Base-by-base conservation (phyloP, 2,888 invertebrate genomes). In the Hoplodrina ambigua region DNA sequence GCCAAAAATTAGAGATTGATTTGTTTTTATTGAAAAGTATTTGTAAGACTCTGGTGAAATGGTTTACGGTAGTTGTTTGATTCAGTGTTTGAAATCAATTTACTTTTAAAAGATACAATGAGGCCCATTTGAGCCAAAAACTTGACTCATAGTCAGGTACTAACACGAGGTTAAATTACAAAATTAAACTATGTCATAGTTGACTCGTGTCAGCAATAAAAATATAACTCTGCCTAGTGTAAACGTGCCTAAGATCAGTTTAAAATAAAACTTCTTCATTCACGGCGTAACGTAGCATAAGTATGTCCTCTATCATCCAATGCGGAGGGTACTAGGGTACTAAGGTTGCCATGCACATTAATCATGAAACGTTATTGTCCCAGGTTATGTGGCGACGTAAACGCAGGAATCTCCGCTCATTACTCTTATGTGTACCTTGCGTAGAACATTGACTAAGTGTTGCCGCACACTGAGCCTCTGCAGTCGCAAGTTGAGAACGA, bases 211-310 rank as follows among this genome's bases (percentile, higher is more conserved):
- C 11, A 8, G 41, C 13, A 41, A 41, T 41, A 13, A 8, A 41
- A 11, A 2, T 0, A 41, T 41, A 41, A 13, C 13, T 4, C 41
- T 3, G 11, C 11, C 8, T 41, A 19, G 50, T 8, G 3, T 8
- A 17, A 46, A 0, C 15, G 46, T 1, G 4, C 15, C 17, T 4
- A 46, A 46, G 6, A 46, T 46, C 15, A 68, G 2, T 20, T 4
- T 5, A 15, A 19, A 17, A 4, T 10, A 4, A 20, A 41, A 33
- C 20, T 44, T 33, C 11, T 19, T 46, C 44, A 46, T 62, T 5
- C 44, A 25, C 80, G 77, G 81, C 82, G 76, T 59, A 84, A 83
- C 85, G 59, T 72, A 78, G 82, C 75, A 75, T 88, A 83, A 81
- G 73, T 72, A 76, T 82, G 74, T 80, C 15, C 20, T 62, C 44